Base-by-base conservation (phyloP, 2,797 vertebrate genomes). In the Argya squamiceps region DNA sequence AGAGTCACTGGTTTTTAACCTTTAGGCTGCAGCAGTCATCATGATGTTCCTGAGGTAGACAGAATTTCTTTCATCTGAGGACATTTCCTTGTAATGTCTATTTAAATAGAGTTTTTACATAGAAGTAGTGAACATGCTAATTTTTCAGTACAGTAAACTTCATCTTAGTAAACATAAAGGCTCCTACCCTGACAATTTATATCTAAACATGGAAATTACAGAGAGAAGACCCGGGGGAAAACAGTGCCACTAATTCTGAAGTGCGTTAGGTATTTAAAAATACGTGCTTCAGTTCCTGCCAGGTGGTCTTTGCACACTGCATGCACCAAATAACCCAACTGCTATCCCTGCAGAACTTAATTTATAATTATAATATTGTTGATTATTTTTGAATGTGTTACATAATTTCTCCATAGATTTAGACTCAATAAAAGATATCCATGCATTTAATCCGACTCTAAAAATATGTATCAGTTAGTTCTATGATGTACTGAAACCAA, bases 281-380 rank as follows among this genome's bases (percentile, higher is more conserved):
- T 73, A 56, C 4, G 8, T 67, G 18, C 56, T 89, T 82, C 41
- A 11, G 9, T 64, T 89, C 37, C 49, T 92, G 27, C 19, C 81
- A 92, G 86, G 83, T 89, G 52, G 67, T 74, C 47, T 94, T 91
- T 92, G 32, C 56, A 93, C 80, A 87, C 44, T 80, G 12, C 30
- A 53, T 70, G 56, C 47, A 87, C 59, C 26, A 15, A 91, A 79
- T 76, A 93, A 79, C 32, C 36, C 55, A 73, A 30, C 15, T 83
- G 63, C 36, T 88, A n/a, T 69, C 58, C 52, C 70, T 53, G 37
- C 4, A 89, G 59, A 87, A 60, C 41, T 30, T 92, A 70, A 88
- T 86, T 76, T 82, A 71, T 82, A 84, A 87, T 89, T 93, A 52
- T 79, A 70, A 73, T 60, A 36, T 52, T 65, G 11, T 39, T 82